Evolutionary conservation across 2,888 invertebrate species (phyloP).

Genomic region (Eupelmus urozonus): DNA sequence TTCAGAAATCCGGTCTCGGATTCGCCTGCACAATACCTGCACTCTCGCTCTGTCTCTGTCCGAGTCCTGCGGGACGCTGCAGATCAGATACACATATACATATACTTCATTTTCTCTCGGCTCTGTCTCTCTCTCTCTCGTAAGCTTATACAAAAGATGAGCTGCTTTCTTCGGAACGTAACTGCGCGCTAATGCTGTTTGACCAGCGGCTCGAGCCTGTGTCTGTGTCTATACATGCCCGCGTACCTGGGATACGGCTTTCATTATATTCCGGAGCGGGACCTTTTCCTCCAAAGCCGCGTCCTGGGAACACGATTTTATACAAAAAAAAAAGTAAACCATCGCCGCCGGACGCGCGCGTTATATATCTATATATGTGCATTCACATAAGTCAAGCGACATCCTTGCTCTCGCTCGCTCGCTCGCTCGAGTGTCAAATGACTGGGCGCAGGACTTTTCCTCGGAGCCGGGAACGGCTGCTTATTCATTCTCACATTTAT

Average conservation of each 20-base stretch:
- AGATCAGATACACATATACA: background rate
- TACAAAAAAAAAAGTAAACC: constrained; percentile 18
- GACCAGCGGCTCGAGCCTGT: constrained; percentile 52
- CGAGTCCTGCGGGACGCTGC: constrained; percentile 30
- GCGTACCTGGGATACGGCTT: constrained; percentile 38
- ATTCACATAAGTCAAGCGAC: constrained; percentile 47
- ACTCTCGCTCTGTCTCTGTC: background rate
- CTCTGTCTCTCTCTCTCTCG: too few species aligned
- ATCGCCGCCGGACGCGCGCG: too few species aligned
- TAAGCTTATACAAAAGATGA: constrained; percentile 16
- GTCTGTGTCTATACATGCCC: background rate
- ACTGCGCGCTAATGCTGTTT: constrained; percentile 52
- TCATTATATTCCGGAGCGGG: constrained; percentile 25
- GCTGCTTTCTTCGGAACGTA: constrained; percentile 43
- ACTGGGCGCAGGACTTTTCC: constrained; percentile 50
- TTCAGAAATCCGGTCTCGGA: constrained; percentile 55
- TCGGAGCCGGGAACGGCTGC: background rate
- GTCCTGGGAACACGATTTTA: constrained; percentile 40
- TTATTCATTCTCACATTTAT: constrained; percentile 56
- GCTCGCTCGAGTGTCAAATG: constrained; percentile 46
- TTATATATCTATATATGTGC: background rate
- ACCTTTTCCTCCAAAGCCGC: constrained; percentile 28
- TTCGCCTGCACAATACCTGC: constrained; percentile 41
- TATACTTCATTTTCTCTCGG: too few species aligned
- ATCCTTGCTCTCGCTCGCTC: too few species aligned